Conservation (phyloP, 2,113 vertebrate species). For the Ifrita kowaldi region DNA sequence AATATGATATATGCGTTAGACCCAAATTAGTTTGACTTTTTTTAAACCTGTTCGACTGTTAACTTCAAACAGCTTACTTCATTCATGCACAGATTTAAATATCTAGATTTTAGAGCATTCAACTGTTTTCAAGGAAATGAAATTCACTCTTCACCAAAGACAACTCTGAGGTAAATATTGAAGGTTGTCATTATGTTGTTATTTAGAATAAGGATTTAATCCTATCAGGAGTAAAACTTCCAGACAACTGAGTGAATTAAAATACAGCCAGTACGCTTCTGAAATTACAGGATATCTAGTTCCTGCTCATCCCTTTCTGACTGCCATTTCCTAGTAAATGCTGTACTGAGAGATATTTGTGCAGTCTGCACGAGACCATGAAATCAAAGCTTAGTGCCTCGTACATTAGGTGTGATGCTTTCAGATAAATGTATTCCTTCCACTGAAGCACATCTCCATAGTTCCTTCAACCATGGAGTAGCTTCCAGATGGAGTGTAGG, state of each 20-base stretch:
- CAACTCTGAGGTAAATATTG: not conserved
- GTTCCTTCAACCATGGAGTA: constrained; percentile 28
- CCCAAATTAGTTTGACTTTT: not conserved
- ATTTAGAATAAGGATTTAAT: constrained; percentile 16
- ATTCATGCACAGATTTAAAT: not conserved
- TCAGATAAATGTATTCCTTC: constrained; percentile 39
- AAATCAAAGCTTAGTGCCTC: constrained; percentile 48
- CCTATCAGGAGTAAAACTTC: not conserved
- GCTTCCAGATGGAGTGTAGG: constrained; percentile 35
- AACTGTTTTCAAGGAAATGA: not conserved
- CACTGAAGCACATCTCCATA: constrained; percentile 16
- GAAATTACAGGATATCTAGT: constrained; percentile 1
- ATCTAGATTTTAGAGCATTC: not conserved
- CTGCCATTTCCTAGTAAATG: constrained; percentile 19
- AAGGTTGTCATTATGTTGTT: not conserved
- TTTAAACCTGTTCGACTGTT: not conserved
- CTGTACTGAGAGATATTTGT: constrained; percentile 40
- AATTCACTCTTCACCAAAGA: not conserved
- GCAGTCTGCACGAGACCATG: constrained; percentile 42
- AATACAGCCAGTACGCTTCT: not conserved
- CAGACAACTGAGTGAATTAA: not conserved
- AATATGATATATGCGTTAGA: not conserved
- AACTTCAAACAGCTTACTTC: not conserved
- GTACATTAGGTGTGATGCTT: constrained; percentile 1
- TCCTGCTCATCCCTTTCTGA: not conserved